Percentiles rank a stretch among this genome's conserved stretches.
phyloP scores from a whole-genome alignment of 2,888 invertebrate genomes.

The Dendrolimus houi region DNA sequence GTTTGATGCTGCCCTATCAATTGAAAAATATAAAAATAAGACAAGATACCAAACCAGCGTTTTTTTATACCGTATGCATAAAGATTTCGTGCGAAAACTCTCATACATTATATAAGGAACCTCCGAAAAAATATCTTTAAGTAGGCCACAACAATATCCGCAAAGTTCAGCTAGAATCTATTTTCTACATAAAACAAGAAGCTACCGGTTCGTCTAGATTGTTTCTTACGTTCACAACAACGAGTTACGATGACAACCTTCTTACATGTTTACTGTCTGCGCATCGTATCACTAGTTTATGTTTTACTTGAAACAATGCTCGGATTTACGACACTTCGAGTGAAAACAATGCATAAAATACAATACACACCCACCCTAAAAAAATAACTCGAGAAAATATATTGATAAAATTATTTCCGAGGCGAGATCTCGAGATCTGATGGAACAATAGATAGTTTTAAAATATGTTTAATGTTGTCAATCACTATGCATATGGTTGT shows the following conservation, averaged over 20 bases:
- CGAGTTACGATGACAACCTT: constrained; percentile 24
- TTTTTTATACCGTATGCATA: too few species aligned
- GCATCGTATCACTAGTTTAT: constrained; percentile 20
- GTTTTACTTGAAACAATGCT: constrained; percentile 21
- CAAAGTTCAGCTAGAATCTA: constrained; percentile 10
- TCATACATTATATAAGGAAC: too few species aligned
- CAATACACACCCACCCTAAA: neutral
- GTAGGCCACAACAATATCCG: too few species aligned
- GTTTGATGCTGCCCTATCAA: too few species aligned
- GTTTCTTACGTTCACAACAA: neutral
- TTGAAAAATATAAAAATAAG: too few species aligned
- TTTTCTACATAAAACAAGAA: constrained; percentile 16
- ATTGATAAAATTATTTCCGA: neutral
- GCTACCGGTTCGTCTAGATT: constrained; percentile 1
- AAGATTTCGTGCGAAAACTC: too few species aligned
- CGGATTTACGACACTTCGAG: constrained; percentile 19
- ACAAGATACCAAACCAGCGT: too few species aligned
- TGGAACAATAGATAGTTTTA: neutral
- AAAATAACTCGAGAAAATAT: neutral
- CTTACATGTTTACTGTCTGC: constrained; percentile 17
- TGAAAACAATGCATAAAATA: constrained; percentile 6
- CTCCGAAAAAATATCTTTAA: too few species aligned
- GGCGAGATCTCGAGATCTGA: neutral
- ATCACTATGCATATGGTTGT: neutral
- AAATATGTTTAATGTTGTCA: neutral